These are phyloP conservation scores for Brachionus koreanus DNA, from an alignment of 1,140 invertebrate genomes.

Conservation along the genomic window DNA sequence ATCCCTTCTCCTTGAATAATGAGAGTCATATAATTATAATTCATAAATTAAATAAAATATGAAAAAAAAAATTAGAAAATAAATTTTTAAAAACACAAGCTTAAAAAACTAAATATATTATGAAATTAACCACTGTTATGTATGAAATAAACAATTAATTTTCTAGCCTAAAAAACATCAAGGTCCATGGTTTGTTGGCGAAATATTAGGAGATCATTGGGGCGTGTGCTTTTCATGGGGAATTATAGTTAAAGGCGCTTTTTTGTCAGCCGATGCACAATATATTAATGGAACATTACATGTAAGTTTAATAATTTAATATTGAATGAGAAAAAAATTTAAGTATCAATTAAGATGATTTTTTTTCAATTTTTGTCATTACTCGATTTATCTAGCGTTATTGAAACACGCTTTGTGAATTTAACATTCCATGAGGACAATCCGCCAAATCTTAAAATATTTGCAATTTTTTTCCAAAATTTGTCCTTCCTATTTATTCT, in stretches of 20 bases:
- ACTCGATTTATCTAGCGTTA: not conserved
- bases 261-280: constrained; percentile 73
- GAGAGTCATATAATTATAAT: not conserved
- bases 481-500: not conserved
- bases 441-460: not conserved
- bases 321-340: not conserved
- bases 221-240: constrained; percentile 83
- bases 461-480: not conserved
- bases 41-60: not conserved
- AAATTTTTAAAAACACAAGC: too few relatives aligned
- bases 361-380: constrained; percentile 42
- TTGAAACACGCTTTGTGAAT: constrained; percentile 28
- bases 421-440: constrained; percentile 7
- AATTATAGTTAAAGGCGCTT: constrained; percentile 70
- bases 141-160: constrained; percentile 46
- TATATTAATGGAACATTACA: constrained; percentile 76
- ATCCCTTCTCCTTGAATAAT: not conserved
- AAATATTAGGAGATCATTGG: constrained; percentile 72
- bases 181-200: constrained; percentile 81
- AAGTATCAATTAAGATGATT: not conserved
- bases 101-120: not conserved
- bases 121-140: constrained; percentile 27
- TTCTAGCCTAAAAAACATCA: constrained; percentile 48
- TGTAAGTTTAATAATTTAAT: constrained; percentile 50
- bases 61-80: not conserved